phyloP scores from a whole-genome alignment of 1,140 invertebrate genomes.

The Aporrectodea caliginosa region DNA sequence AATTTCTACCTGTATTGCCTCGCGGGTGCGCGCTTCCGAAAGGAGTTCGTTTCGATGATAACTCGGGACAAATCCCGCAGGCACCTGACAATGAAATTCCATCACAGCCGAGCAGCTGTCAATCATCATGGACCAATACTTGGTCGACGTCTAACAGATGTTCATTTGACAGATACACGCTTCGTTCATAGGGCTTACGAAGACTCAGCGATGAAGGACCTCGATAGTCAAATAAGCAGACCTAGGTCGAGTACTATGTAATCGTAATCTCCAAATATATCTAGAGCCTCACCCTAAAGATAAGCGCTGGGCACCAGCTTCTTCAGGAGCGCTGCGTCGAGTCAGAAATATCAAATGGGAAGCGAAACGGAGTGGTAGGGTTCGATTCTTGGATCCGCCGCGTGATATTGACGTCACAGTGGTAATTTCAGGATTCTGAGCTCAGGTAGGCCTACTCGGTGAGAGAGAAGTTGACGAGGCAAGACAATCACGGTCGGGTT shows the following conservation, averaged over 20 bases:
- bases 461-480: no score
- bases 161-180: not conserved
- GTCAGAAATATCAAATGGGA: no score
- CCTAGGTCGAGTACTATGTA: not conserved
- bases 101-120: not conserved
- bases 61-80: not conserved
- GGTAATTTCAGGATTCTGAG: no score
- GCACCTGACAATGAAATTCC: not conserved
- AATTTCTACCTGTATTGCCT: not conserved
- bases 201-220: not conserved
- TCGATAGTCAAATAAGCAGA: not conserved
- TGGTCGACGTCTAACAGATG: not conserved
- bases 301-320: no score
- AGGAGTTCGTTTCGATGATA: not conserved
- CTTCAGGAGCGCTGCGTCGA: no score
- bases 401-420: no score
- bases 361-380: no score
- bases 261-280: no score
- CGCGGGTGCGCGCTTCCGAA: not conserved
- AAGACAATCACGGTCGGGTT: no score
- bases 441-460: no score
- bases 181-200: not conserved
- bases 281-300: no score
- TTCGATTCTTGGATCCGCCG: no score
- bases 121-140: not conserved